A percentile compares a stretch with the other conserved stretches of the same genome.
These are phyloP conservation scores for Raja brachyura DNA, from an alignment of 2,113 vertebrate species.

Conservation along the genomic window DNA sequence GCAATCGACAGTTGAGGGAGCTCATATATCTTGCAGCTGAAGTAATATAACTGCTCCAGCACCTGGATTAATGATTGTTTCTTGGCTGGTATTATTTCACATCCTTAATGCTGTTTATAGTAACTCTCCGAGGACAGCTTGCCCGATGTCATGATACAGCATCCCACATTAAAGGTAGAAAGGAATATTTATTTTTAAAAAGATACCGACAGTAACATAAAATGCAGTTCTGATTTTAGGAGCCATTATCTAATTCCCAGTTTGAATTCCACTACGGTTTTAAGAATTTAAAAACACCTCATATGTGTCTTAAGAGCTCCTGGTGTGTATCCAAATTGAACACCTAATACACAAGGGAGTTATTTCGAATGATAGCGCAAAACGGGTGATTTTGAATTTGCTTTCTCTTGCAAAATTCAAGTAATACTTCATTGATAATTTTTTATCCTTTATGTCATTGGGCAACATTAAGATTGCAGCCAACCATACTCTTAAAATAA, in stretches of 20 bases:
- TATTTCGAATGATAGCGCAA: background rate
- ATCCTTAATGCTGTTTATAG: background rate
- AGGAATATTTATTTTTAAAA: background rate
- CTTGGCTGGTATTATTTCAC: background rate
- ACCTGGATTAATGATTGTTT: background rate
- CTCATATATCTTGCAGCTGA: background rate
- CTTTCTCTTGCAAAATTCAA: background rate
- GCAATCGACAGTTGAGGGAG: background rate
- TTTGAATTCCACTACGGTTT: background rate
- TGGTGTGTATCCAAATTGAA: background rate
- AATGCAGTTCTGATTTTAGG: background rate
- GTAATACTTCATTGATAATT: background rate
- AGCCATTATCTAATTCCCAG: background rate
- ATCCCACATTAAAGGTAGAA: background rate
- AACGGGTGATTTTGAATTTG: background rate
- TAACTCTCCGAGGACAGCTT: background rate
- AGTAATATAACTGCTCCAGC: background rate
- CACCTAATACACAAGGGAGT: background rate
- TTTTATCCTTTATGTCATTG: background rate
- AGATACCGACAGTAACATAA: background rate
- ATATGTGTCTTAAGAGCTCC: background rate
- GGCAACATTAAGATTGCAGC: background rate
- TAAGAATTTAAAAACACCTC: background rate
- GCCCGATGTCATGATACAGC: background rate
- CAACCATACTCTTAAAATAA: background rate